Evolutionary conservation across 1,140 invertebrate genomes (phyloP).

Genomic region (Ridgeia piscesae): DNA sequence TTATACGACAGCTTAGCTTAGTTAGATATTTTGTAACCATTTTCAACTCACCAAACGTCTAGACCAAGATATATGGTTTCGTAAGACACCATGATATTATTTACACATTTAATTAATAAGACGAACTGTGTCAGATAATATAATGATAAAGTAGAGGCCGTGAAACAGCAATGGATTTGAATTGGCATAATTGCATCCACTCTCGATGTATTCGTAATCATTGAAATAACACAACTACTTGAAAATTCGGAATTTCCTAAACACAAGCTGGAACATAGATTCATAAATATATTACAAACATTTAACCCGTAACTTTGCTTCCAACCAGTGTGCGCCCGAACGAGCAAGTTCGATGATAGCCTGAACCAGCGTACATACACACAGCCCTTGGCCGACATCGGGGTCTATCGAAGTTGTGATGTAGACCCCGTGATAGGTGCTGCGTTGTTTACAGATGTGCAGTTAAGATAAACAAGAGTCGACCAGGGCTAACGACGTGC

Average conservation of each 20-base stretch:
- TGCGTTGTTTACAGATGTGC: not conserved
- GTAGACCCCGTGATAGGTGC: too few species aligned
- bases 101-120: not conserved
- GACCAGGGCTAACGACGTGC: not conserved
- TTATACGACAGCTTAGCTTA: not conserved
- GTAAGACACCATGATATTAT: not conserved
- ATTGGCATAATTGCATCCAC: not conserved
- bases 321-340: not conserved
- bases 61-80: not conserved
- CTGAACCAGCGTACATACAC: not conserved
- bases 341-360: not conserved
- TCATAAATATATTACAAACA: too few species aligned
- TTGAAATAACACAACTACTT: not conserved
- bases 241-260: not conserved
- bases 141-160: not conserved
- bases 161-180: too few species aligned
- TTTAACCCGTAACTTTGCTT: not conserved
- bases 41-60: not conserved
- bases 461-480: not conserved
- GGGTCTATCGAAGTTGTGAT: too few species aligned
- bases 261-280: too few species aligned
- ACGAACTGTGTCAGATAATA: not conserved
- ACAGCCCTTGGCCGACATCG: too few species aligned
- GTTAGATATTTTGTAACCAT: not conserved
- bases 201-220: not conserved